Percentiles rank a stretch among this genome's conserved stretches.
Evolutionary conservation across 2,888 invertebrate species (phyloP).

Genomic region (Caenorhabditis sp.): DNA sequence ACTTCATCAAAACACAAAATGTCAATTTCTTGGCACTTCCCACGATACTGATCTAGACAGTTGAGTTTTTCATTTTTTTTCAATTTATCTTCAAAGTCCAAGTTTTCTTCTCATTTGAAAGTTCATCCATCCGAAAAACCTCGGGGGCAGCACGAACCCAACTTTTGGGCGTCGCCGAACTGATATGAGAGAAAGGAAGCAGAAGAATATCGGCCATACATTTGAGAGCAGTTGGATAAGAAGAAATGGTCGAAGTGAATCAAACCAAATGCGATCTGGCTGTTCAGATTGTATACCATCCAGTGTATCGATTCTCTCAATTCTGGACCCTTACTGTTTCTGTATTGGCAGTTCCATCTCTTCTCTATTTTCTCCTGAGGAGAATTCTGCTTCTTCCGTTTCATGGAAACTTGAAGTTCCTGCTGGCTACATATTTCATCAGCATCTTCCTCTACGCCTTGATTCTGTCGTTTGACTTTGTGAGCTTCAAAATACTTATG

Average conservation of each 20-base stretch:
- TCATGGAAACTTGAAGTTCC: slow-evolving; percentile 50
- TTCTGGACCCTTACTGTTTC: slow-evolving; percentile 51
- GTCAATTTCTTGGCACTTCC: neutral
- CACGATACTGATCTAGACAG: neutral
- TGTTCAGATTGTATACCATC: slow-evolving; percentile 35
- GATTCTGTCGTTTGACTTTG: slow-evolving; percentile 24
- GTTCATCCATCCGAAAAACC: neutral
- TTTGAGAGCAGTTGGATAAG: too few relatives aligned
- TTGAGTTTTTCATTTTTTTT: slow-evolving; percentile 2
- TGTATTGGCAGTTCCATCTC: slow-evolving; percentile 8
- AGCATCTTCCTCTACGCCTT: slow-evolving; percentile 18
- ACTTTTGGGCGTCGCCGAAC: neutral
- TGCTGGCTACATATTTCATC: slow-evolving; percentile 29
- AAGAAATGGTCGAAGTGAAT: slow-evolving; percentile 28
- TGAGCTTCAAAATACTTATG: neutral
- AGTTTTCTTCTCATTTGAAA: neutral
- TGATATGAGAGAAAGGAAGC: too few relatives aligned
- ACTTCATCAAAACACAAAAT: neutral
- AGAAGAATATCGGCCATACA: too few relatives aligned
- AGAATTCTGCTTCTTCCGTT: slow-evolving; percentile 34
- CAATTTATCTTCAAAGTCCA: neutral
- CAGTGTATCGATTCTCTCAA: slow-evolving; percentile 40
- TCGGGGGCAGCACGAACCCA: neutral
- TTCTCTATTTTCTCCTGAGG: slow-evolving; percentile 29
- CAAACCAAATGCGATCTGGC: slow-evolving; percentile 50